phyloP scores from a whole-genome alignment of 1,140 invertebrate species.

The Papilio polyxenes region DNA sequence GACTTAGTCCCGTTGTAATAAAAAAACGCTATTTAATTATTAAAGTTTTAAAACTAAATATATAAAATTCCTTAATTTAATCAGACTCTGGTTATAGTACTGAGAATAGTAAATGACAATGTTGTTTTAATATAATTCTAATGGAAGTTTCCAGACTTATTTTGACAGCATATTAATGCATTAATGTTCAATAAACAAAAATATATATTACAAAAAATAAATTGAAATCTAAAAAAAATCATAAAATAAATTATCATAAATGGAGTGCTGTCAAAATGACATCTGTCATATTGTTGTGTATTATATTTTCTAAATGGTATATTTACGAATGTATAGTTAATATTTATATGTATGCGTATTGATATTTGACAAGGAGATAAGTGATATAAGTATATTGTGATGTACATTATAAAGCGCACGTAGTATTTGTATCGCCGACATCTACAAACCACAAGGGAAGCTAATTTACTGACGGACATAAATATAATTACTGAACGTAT shows the following conservation, averaged over 20 bases:
- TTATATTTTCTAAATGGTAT: background rate
- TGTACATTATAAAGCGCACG: too few species aligned
- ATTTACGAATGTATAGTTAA: background rate
- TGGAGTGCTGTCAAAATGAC: background rate
- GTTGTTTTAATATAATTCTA: background rate
- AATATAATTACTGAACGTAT: too few species aligned
- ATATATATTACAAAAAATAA: slow-evolving; percentile 1
- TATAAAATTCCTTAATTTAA: slow-evolving; percentile 20
- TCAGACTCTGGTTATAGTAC: slow-evolving; percentile 19
- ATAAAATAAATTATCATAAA: background rate
- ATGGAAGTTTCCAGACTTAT: background rate
- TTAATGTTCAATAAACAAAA: background rate
- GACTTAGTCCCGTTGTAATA: background rate
- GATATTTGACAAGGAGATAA: too few species aligned
- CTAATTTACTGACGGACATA: too few species aligned
- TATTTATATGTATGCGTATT: background rate
- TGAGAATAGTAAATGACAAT: background rate
- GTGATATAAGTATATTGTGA: background rate
- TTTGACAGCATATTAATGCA: background rate
- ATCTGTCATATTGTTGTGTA: background rate
- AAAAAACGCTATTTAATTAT: background rate
- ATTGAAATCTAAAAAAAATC: background rate
- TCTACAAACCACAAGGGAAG: too few species aligned
- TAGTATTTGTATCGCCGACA: too few species aligned
- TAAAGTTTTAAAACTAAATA: slow-evolving; percentile 28